Conservation (phyloP, 2,113 vertebrate species). For the Vimba vimba region DNA sequence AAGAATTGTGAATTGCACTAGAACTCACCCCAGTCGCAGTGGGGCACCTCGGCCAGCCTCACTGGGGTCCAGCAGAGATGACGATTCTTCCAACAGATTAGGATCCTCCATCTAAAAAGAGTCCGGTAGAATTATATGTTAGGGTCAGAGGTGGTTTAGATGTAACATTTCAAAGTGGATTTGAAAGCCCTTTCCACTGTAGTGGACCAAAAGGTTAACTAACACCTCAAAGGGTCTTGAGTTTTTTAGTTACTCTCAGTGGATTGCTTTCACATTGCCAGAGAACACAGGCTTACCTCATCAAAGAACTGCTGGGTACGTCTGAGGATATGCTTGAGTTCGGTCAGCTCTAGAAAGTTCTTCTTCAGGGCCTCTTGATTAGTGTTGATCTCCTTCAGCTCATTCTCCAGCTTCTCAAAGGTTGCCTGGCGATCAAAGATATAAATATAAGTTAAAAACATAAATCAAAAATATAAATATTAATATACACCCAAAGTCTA, state of each 20-base stretch:
- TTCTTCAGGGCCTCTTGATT: slow-evolving; percentile 98
- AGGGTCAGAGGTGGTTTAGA: not conserved
- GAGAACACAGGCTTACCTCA: slow-evolving; percentile 85
- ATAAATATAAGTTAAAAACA: not conserved
- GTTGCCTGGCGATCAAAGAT: slow-evolving; percentile 82
- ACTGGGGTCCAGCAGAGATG: slow-evolving; percentile 91
- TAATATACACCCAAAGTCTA: not conserved
- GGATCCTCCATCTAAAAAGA: slow-evolving; percentile 99
- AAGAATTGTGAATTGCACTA: not conserved
- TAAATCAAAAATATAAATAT: not conserved
- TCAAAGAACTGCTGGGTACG: slow-evolving; percentile 99
- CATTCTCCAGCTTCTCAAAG: slow-evolving; percentile 98
- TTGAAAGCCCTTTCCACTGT: not conserved
- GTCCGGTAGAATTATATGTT: slow-evolving; percentile 52
- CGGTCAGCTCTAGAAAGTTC: slow-evolving; percentile 96
- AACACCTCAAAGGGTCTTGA: not conserved
- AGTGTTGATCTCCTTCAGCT: slow-evolving; percentile 98
- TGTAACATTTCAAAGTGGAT: not conserved
- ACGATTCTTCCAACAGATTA: slow-evolving; percentile 96
- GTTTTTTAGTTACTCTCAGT: not conserved
- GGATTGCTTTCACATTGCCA: not conserved
- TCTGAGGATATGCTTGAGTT: slow-evolving; percentile 96
- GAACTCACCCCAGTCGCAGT: slow-evolving; percentile 88
- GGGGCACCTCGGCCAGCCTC: slow-evolving; percentile 92
- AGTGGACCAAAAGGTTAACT: not conserved